Percentiles rank a stretch among this genome's conserved stretches.
These are phyloP conservation scores for Trisateles emortualis DNA, from an alignment of 2,888 invertebrate genomes.

Conservation along the genomic window DNA sequence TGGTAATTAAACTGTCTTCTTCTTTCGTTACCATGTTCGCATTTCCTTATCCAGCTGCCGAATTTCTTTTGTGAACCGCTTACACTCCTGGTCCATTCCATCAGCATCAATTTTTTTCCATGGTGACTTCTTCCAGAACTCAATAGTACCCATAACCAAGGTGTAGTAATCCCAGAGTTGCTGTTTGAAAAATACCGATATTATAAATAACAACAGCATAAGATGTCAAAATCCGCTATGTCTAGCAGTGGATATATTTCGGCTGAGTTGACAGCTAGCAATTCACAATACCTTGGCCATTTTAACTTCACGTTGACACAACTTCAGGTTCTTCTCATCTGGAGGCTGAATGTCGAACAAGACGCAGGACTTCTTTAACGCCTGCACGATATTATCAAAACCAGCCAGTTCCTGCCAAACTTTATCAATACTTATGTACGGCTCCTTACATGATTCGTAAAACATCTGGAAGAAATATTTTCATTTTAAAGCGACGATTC, in stretches of 20 bases:
- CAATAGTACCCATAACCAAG: conserved; percentile 93
- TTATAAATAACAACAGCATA: background rate
- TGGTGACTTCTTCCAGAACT: conserved; percentile 97
- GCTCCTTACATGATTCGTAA: conserved; percentile 88
- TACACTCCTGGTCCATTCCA: conserved; percentile 97
- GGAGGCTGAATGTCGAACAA: conserved; percentile 95
- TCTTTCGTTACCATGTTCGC: conserved; percentile 90
- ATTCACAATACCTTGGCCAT: conserved; percentile 87
- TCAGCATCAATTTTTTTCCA: conserved; percentile 98
- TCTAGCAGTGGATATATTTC: too few relatives aligned
- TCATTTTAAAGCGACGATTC: too few relatives aligned
- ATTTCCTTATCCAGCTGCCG: conserved; percentile 93
- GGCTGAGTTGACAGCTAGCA: background rate
- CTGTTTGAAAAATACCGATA: conserved; percentile 70
- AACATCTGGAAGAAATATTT: conserved; percentile 77
- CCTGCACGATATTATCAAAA: conserved; percentile 90
- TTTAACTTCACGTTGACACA: conserved; percentile 92
- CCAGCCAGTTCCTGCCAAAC: conserved; percentile 88
- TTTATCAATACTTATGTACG: conserved; percentile 90
- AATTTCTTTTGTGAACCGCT: conserved; percentile 95
- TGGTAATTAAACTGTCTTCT: too few relatives aligned
- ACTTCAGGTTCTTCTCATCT: conserved; percentile 92
- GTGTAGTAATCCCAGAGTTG: conserved; percentile 96
- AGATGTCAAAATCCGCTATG: background rate
- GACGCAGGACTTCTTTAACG: conserved; percentile 90